These are phyloP conservation scores for Lordiphosa andalusiaca DNA, from an alignment of 2,888 invertebrate genomes.

Conservation along the genomic window DNA sequence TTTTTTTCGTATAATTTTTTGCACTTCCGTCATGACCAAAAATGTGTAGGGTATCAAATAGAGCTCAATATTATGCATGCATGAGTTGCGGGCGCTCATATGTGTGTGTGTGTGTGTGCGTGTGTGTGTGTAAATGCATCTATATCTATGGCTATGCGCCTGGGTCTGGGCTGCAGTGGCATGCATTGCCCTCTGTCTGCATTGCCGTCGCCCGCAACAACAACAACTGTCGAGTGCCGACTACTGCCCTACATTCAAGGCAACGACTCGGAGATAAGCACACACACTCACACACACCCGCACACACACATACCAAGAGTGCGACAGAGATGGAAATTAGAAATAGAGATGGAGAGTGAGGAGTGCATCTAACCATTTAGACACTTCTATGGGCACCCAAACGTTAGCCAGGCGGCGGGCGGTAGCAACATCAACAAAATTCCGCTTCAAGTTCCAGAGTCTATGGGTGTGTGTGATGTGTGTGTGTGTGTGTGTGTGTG, in stretches of 20 bases:
- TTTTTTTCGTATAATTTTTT: no score
- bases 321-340: slow-evolving; percentile 6
- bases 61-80: slow-evolving; percentile 31
- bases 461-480: slow-evolving; percentile 20
- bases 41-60: slow-evolving; percentile 23
- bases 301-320: slow-evolving; percentile 21
- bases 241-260: slow-evolving; percentile 74
- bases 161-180: slow-evolving; percentile 51
- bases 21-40: no score
- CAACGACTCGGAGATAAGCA: slow-evolving; percentile 72
- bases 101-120: slow-evolving; percentile 17
- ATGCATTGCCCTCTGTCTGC: slow-evolving; percentile 46
- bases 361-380: slow-evolving; percentile 54
- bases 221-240: slow-evolving; percentile 67
- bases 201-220: slow-evolving; percentile 27
- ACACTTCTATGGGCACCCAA: slow-evolving; percentile 60
- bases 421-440: slow-evolving; percentile 44
- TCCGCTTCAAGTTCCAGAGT: slow-evolving; percentile 67
- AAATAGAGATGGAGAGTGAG: slow-evolving; percentile 14
- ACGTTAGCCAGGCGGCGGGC: slow-evolving; percentile 14
- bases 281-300: slow-evolving; percentile 29
- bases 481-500: slow-evolving; percentile 30
- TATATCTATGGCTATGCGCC: slow-evolving; percentile 32
- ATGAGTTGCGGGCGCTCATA: slow-evolving; percentile 23
- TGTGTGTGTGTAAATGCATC: slow-evolving; percentile 37